Conservation (phyloP, 1,140 invertebrate genomes). For the Centruroides sculpturatus region DNA sequence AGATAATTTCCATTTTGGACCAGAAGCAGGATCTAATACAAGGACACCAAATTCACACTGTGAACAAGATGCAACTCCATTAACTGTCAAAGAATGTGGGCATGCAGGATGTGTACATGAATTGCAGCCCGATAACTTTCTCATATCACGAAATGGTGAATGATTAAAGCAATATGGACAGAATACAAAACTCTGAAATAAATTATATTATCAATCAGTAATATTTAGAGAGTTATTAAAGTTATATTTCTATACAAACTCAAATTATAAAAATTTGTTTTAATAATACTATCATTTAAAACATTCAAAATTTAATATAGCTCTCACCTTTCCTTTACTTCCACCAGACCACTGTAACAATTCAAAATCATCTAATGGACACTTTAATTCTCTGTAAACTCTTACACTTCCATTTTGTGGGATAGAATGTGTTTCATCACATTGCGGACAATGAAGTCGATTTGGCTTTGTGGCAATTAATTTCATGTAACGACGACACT, state of each 20-base stretch:
- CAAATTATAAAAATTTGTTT: not conserved
- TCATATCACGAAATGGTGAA: constrained; percentile 95
- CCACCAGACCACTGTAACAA: constrained; percentile 83
- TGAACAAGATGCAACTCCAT: constrained; percentile 73
- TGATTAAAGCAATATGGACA: constrained; percentile 99
- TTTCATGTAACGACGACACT: constrained; percentile 95
- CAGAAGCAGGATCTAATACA: constrained; percentile 81
- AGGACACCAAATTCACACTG: constrained; percentile 83
- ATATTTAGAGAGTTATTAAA: too few species aligned
- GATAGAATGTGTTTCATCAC: constrained; percentile 90
- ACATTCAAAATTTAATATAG: not conserved
- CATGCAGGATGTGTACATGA: constrained; percentile 92
- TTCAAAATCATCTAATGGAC: constrained; percentile 96
- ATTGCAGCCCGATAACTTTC: constrained; percentile 78
- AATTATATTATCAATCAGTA: not conserved
- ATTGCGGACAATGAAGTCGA: constrained; percentile 84
- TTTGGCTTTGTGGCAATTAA: constrained; percentile 87
- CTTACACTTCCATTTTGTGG: constrained; percentile 87
- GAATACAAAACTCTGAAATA: constrained; percentile 61
- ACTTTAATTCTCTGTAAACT: constrained; percentile 89
- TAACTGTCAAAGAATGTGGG: constrained; percentile 67
- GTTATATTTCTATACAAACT: not conserved
- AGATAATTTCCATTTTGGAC: constrained; percentile 90
- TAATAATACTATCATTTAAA: not conserved
- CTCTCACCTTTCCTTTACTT: constrained; percentile 55